Conservation (phyloP, 2,113 vertebrate species). For the Cardinalis cardinalis region DNA sequence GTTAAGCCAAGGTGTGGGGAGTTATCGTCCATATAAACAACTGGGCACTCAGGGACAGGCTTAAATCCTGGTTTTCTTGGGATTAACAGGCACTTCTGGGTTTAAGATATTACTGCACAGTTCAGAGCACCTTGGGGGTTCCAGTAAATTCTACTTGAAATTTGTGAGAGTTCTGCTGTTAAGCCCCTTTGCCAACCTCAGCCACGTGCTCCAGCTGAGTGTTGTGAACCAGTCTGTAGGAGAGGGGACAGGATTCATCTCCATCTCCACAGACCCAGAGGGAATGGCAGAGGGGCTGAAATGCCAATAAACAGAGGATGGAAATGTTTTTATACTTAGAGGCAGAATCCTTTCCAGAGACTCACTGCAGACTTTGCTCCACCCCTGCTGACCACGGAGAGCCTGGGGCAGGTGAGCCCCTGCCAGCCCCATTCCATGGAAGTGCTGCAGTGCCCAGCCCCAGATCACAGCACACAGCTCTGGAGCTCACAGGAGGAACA, state of each 20-base stretch:
- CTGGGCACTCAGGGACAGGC: not conserved
- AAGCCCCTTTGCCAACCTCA: not conserved
- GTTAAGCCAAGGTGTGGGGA: not conserved
- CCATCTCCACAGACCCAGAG: not conserved
- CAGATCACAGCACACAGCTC: accelerated
- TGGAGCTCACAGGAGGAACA: not conserved
- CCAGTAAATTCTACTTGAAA: not conserved
- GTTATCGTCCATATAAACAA: not conserved
- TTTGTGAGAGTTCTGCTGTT: not conserved
- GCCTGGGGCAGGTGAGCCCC: not conserved
- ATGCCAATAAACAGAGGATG: not conserved
- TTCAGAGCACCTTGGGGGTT: not conserved
- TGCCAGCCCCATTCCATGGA: accelerated
- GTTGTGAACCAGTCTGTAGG: not conserved
- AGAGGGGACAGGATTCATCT: not conserved
- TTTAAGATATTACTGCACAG: not conserved
- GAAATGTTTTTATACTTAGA: not conserved
- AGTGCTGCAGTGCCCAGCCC: not conserved
- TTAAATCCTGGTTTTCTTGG: not conserved
- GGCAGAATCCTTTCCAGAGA: not conserved
- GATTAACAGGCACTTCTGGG: not conserved
- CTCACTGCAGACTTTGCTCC: not conserved
- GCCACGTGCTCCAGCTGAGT: accelerated
- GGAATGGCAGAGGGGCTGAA: accelerated
- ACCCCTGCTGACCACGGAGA: not conserved